Percentiles rank a stretch among this genome's conserved stretches.
Evolutionary conservation across 2,113 vertebrate species (phyloP).

Genomic region (Salvator merianae): DNA sequence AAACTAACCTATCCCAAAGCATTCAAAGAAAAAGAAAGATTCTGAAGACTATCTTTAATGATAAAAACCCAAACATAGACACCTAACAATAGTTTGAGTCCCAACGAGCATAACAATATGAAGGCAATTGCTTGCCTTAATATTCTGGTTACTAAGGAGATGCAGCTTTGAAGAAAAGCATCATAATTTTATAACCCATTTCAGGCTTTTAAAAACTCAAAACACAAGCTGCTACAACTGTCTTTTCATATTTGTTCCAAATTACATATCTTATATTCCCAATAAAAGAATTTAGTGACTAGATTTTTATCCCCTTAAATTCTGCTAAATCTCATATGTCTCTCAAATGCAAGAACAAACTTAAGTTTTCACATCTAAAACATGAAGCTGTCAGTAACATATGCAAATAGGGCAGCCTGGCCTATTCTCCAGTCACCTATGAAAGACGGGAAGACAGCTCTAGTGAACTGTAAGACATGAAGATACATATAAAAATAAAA

Average conservation of each 20-base stretch:
- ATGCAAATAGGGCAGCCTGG: neutral
- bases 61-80: neutral
- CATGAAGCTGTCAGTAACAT: slow-evolving; percentile 26
- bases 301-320: slow-evolving; percentile 25
- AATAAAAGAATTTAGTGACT: slow-evolving; percentile 10
- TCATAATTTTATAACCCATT: neutral
- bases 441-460: slow-evolving; percentile 24
- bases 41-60: neutral
- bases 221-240: slow-evolving; percentile 15
- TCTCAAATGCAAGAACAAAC: neutral
- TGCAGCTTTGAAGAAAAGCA: neutral
- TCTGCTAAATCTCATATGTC: slow-evolving; percentile 18
- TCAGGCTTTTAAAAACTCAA: neutral
- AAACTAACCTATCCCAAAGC: neutral
- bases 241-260: slow-evolving; percentile 12
- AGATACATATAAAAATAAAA: slow-evolving; percentile 30
- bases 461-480: slow-evolving; percentile 23
- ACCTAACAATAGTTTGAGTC: neutral
- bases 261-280: slow-evolving; percentile 16
- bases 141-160: slow-evolving; percentile 25
- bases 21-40: neutral
- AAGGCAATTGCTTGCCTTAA: neutral
- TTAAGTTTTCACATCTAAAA: slow-evolving; percentile 34
- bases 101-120: neutral
- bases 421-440: slow-evolving; percentile 32